Conservation (phyloP, 2,113 vertebrate genomes). For the Syrrhaptes paradoxus region DNA sequence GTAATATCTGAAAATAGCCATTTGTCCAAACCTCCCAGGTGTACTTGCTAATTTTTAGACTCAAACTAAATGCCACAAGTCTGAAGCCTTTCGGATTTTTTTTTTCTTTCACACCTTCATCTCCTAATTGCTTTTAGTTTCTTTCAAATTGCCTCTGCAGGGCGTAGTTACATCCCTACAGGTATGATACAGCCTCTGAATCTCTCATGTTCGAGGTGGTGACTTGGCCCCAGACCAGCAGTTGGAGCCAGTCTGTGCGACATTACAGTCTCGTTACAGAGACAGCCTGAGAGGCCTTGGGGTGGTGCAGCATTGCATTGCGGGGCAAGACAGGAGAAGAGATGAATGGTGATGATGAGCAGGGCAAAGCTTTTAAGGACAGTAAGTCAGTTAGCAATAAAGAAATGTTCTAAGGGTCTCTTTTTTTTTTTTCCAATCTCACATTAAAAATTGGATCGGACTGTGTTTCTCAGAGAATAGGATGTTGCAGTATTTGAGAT, state of each 20-base stretch:
- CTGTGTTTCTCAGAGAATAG: not conserved
- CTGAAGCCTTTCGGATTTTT: not conserved
- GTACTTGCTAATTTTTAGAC: not conserved
- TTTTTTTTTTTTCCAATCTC: not conserved
- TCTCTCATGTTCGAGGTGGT: accelerated
- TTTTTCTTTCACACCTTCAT: not conserved
- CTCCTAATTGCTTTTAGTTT: not conserved
- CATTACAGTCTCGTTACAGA: not conserved
- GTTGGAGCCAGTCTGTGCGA: not conserved
- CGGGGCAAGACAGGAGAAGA: not conserved
- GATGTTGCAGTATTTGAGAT: not conserved
- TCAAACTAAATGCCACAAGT: not conserved
- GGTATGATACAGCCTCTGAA: not conserved
- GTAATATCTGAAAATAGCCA: not conserved
- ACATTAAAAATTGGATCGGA: not conserved
- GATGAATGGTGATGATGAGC: not conserved
- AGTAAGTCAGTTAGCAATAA: not conserved
- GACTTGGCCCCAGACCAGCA: not conserved
- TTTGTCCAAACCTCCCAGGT: not conserved
- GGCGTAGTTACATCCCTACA: not conserved
- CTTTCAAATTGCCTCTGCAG: not conserved
- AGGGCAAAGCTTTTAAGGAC: not conserved
- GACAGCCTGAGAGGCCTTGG: not conserved
- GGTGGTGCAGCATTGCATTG: not conserved
- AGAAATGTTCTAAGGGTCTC: not conserved